A percentile compares a stretch with the other conserved stretches of the same genome.
phyloP scores from a whole-genome alignment of 2,797 vertebrate genomes.

The Thunnus albacares region DNA sequence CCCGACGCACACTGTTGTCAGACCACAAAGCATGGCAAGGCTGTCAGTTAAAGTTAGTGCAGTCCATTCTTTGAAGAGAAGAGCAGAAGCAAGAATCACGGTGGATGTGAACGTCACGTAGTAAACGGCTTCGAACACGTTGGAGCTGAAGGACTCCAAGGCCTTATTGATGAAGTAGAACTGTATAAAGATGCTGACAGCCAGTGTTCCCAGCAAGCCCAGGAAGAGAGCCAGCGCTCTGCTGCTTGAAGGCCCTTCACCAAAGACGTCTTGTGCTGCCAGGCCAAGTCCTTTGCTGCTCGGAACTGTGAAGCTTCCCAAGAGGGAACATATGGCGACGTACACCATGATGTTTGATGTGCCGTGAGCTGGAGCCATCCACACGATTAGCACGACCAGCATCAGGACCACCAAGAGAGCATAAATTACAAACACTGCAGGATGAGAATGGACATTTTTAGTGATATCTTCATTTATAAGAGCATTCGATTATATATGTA shows the following conservation, averaged over 20 bases:
- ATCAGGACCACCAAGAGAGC: conserved; percentile 89
- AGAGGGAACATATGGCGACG: conserved; percentile 94
- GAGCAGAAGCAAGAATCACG: conserved; percentile 92
- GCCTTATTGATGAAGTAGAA: conserved; percentile 98
- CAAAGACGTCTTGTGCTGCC: conserved; percentile 90
- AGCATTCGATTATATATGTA: background rate
- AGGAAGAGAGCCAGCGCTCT: conserved; percentile 90
- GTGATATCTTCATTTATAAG: background rate
- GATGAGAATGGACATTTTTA: conserved; percentile 60
- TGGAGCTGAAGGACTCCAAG: conserved; percentile 93
- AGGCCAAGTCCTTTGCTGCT: conserved; percentile 97
- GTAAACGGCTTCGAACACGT: conserved; percentile 95
- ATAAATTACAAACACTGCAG: conserved; percentile 92
- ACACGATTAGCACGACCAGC: conserved; percentile 91
- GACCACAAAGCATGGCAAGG: conserved; percentile 92
- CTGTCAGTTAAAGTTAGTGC: conserved; percentile 88
- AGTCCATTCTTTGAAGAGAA: conserved; percentile 97
- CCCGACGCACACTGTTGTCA: conserved; percentile 91
- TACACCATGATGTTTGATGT: conserved; percentile 97
- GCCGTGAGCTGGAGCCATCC: conserved; percentile 92
- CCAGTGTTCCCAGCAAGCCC: conserved; percentile 89
- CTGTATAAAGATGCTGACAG: conserved; percentile 93
- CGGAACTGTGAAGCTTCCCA: conserved; percentile 97
- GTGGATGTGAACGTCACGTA: conserved; percentile 94
- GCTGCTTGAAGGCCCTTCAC: conserved; percentile 81